Evolutionary conservation across 2,888 invertebrate genomes (phyloP), one percentile per base, ranked within the genome.

Genomic region (Amblyjoppa fuscipennis): DNA sequence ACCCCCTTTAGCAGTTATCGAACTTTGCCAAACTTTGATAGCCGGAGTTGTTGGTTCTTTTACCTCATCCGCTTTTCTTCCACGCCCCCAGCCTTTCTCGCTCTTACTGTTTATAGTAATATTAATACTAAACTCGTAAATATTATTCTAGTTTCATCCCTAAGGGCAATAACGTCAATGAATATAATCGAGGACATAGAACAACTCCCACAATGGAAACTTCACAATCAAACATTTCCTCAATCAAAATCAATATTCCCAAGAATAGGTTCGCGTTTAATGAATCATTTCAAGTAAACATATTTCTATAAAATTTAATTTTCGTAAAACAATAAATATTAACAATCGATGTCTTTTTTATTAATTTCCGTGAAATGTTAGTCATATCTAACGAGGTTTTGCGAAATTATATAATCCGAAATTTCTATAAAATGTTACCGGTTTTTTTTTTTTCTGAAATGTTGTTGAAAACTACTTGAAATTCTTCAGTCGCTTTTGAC

Each of bases 11-110:
- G 74, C 74, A 83, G 61, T 79, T 79, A 69, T 75, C 70, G 61
- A 84, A 84, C 84, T 84, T 84, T 76, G 31, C 56, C 76, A 59
- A 84, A 84, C 84, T 84, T 80, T 84, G 84, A 84, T 80, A 81
- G 84, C 84, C 45, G 25, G 76, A 81, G 80, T 76, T 84, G 84
- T 64, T 76, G 84, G 80, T 84, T 76, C 80, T 84, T 84, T 81
- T 80, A 51, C 84, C 66, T 80, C 70, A 71, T 80, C 68, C 64
- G 68, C 75, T 75, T 75, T 75, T 79, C 25, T 68, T 74, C 13
- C 20, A 20, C 49, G 28, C 34, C 53, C 61, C 61, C 20, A 71
- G 71, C 53, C 49, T 53, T 66, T 41, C 3, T 1, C 13, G 28
- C 59, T 34, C 20, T 53, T 9, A 16, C 68, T 56, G 56, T 77